Percentiles rank a stretch among this genome's conserved stretches.
Conservation (phyloP, 2,113 vertebrate species). For the Heloderma charlesbogerti region DNA sequence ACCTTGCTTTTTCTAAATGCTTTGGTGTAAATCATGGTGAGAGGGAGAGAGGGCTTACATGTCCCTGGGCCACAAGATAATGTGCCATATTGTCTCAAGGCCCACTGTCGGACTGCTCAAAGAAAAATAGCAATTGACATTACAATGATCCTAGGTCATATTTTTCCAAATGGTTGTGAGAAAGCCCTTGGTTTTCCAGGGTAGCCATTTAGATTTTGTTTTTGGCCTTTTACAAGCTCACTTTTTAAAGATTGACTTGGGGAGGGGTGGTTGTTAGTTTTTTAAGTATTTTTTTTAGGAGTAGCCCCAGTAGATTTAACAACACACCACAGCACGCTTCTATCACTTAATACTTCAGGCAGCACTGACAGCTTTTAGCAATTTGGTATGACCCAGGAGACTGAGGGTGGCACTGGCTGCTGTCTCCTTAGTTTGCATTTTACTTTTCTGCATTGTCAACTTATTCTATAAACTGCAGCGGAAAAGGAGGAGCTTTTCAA, state of each 20-base stretch:
- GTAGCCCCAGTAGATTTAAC: constrained; percentile 68
- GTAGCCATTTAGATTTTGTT: constrained; percentile 21
- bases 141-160: neutral
- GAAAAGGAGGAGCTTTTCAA: constrained; percentile 22
- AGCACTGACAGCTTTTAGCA: constrained; percentile 67
- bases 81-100: neutral
- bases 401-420: constrained; percentile 29
- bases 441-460: constrained; percentile 60
- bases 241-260: constrained; percentile 36
- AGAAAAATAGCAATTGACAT: neutral
- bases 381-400: constrained; percentile 51
- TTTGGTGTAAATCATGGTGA: neutral
- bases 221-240: constrained; percentile 34
- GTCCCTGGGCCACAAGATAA: neutral
- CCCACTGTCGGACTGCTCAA: neutral
- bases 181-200: constrained; percentile 12
- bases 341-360: constrained; percentile 66
- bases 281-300: constrained; percentile 28
- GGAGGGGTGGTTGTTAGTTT: constrained; percentile 41
- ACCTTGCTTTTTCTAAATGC: neutral
- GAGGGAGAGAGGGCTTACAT: neutral
- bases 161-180: constrained; percentile 10
- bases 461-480: constrained; percentile 39
- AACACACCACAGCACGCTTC: constrained; percentile 62
- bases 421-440: constrained; percentile 61